Evolutionary conservation across 1,140 invertebrate species (phyloP), one percentile per base, ranked within the genome.

Genomic region (Thaumetopoea pityocampa): DNA sequence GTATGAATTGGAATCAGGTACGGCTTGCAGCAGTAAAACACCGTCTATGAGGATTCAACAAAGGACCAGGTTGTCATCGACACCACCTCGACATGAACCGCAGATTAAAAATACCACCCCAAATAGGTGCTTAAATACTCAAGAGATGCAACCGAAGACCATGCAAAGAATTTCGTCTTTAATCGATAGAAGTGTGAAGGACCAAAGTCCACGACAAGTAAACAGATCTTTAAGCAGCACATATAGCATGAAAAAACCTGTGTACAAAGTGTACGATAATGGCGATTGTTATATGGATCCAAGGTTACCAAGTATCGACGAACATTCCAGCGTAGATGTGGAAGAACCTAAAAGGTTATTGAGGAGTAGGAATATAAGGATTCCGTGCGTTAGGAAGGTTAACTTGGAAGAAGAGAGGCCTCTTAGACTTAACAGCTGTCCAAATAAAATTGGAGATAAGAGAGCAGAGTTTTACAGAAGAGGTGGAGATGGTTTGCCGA

Each of bases 241-340:
- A 28, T 41, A 41, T 27, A 19, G 18, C 0, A n/a, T 62, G 8
- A 62, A 64, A 30, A 68, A 68, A 24, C 62, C 65, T 2, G 33
- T 66, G 8, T 71, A 62, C 36, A 67, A 51, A 12, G 50, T 67
- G 2, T 72, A 67, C 32, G 78, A 76, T 9, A 72, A 51, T 18
- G 78, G 78, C 0, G 78, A 80, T 38, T 59, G 67, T 9, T 33
- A 38, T 0, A 24, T 65, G 3, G 63, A 65, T 11, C 34, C 63
- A 1, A 37, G 78, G 4, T 43, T 80, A 32, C 68, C 78, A 2
- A 67, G 71, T 9, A 82, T 79, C 16, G 53, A 67, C 7, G 78
- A 82, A 53, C 73, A 79, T 61, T 72, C 66, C 53, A 70, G 64
- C 19, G 43, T 42, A 4, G 67, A 77, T 2, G 18, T 60, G 32